Evolutionary conservation across 2,113 vertebrate species (phyloP).

Genomic region (Dascyllus trimaculatus): DNA sequence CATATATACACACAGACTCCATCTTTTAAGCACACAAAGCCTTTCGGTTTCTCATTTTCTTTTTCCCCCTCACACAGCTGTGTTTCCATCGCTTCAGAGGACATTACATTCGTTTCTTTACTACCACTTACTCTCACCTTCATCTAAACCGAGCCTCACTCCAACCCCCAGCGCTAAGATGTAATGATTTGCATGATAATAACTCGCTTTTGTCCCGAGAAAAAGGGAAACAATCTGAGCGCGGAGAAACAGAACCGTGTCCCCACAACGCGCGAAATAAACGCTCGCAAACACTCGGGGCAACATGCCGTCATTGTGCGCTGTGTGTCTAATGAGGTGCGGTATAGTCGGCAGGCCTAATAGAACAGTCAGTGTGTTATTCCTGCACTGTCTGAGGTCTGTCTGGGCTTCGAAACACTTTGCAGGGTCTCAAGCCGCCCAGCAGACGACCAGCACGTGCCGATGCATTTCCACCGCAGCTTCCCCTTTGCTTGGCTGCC

Average conservation of each 20-base stretch:
- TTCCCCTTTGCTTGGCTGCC: slow-evolving; percentile 10
- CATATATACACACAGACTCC: too few species aligned
- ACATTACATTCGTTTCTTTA: too few species aligned
- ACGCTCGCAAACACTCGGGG: slow-evolving; percentile 4
- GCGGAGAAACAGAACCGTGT: not conserved
- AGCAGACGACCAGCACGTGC: slow-evolving; percentile 22
- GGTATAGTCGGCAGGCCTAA: slow-evolving; percentile 61
- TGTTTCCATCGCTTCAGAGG: too few species aligned
- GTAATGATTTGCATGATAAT: not conserved
- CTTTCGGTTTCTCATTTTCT: too few species aligned
- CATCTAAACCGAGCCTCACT: too few species aligned
- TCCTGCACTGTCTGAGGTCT: slow-evolving; percentile 40
- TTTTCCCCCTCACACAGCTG: too few species aligned
- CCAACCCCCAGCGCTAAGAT: not conserved
- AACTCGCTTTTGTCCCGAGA: not conserved
- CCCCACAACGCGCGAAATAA: not conserved
- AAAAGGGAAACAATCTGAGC: not conserved
- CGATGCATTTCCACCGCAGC: slow-evolving; percentile 47
- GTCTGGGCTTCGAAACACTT: slow-evolving; percentile 50
- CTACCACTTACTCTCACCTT: too few species aligned
- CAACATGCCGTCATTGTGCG: slow-evolving; percentile 3
- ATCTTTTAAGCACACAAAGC: too few species aligned
- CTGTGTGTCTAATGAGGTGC: slow-evolving; percentile 66
- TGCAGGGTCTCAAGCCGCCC: slow-evolving; percentile 47
- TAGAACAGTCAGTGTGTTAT: slow-evolving; percentile 67